Evolutionary conservation across 2,888 invertebrate genomes (phyloP), one percentile per base, ranked within the genome.

Genomic region (Falcaria lacertinaria): DNA sequence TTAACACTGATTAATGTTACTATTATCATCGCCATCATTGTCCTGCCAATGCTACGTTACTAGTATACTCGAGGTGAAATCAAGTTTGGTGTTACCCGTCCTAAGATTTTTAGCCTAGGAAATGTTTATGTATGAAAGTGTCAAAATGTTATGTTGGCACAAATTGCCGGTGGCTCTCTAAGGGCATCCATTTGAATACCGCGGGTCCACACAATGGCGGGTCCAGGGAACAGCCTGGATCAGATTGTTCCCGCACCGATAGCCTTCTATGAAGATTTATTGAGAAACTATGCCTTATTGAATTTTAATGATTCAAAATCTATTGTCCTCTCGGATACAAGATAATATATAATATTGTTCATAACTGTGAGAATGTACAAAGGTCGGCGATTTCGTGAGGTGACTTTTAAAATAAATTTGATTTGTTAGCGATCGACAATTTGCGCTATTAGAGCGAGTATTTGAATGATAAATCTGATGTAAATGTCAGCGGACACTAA

Each of bases 241-340:
- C 80, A 74, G 87, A 87, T 86, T 68, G 75, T 77, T 78, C 79
- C 80, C 73, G 54, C 60, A 69, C 61, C 74, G 88, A 89, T 89
- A 89, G 88, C 88, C 88, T 87, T 87, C 74, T 84, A 72, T 70
- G 78, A 81, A 76, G 85, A 88, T 87, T 87, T 89, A 88, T 87
- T 84, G 74, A 80, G 58, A 51, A 56, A 57, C 65, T 60, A 58
- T 57, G 65, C 64, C 75, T 75, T 81, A 85, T 84, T 87, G 82
- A 85, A 87, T 86, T 83, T 84, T 84, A 86, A 87, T 80, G 71
- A 73, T 69, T 37, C 37, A 14, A 74, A 69, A 67, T 67, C 70
- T 74, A 80, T 82, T 78, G 80, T 80, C 72, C 69, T 52, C 48
- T 43, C 49, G 11, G 3, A 19, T 2, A 19, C 19, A 4, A 19